phyloP scores from a whole-genome alignment of 2,888 invertebrate species.

The Hipparchia semele region DNA sequence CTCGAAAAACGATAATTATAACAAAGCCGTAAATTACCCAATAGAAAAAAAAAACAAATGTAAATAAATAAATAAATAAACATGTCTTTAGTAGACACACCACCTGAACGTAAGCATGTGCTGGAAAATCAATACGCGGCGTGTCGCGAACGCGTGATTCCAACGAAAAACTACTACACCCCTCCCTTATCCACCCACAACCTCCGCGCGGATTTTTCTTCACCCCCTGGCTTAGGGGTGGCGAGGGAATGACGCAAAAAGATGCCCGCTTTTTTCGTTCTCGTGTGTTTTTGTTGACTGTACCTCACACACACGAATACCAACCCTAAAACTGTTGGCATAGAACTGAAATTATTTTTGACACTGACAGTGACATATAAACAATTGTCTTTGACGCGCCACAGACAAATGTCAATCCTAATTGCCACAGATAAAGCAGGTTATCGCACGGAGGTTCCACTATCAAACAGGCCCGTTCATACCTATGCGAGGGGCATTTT shows the following conservation, averaged over 20 bases:
- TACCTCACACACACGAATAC: conserved; percentile 43
- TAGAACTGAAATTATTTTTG: conserved; percentile 46
- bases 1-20: too few species aligned
- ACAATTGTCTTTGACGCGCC: conserved; percentile 61
- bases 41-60: neutral
- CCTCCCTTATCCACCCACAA: conserved; percentile 48
- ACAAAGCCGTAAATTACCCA: neutral
- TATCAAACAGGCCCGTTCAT: conserved; percentile 62
- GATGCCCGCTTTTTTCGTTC: conserved; percentile 75
- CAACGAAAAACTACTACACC: conserved; percentile 79
- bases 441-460: conserved; percentile 42
- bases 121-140: conserved; percentile 78
- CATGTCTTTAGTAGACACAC: conserved; percentile 43
- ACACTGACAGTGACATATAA: conserved; percentile 57
- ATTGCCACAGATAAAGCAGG: conserved; percentile 31
- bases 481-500: conserved; percentile 68
- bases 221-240: conserved; percentile 70
- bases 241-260: conserved; percentile 74
- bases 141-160: conserved; percentile 80
- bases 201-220: conserved; percentile 65
- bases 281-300: conserved; percentile 76
- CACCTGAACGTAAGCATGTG: conserved; percentile 75
- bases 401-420: conserved; percentile 47
- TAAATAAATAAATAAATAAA: conserved; percentile 20
- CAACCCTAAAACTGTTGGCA: conserved; percentile 35